These are phyloP conservation scores for Cuculus canorus DNA, from an alignment of 2,797 vertebrate genomes.

Conservation along the genomic window DNA sequence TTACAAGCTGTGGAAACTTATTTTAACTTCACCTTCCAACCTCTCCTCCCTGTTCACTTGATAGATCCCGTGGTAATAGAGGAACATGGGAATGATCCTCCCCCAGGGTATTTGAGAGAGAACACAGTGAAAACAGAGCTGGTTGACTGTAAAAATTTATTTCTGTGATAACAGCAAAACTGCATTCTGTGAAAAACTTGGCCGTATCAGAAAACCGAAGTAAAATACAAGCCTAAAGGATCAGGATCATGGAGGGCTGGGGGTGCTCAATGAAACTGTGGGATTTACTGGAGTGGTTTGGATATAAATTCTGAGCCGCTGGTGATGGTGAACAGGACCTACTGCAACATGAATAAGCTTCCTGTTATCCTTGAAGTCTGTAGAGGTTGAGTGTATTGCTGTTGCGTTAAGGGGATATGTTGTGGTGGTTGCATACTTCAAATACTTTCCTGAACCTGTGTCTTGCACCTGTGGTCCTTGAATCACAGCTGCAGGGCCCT, in stretches of 20 bases:
- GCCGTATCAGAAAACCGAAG: not conserved
- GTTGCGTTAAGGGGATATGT: not conserved
- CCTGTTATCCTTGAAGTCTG: not conserved
- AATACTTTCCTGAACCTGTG: not conserved
- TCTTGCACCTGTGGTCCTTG: not conserved
- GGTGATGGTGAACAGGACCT: not conserved
- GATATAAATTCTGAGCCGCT: not conserved
- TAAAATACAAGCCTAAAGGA: not conserved
- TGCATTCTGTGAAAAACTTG: not conserved
- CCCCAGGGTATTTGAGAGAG: not conserved
- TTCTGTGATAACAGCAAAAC: not conserved
- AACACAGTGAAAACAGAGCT: not conserved
- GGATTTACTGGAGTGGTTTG: not conserved
- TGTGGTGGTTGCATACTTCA: not conserved
- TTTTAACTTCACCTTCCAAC: not conserved
- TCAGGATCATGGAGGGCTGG: not conserved
- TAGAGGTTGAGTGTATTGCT: not conserved
- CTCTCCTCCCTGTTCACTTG: not conserved
- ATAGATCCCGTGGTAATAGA: not conserved
- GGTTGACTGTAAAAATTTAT: not conserved
- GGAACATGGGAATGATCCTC: not conserved
- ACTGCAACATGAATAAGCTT: not conserved
- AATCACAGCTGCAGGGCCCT: not conserved
- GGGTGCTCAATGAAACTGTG: not conserved
- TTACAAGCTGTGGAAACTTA: not conserved